These are phyloP conservation scores for Eleutherodactylus coqui DNA, from an alignment of 2,797 vertebrate genomes.

Conservation along the genomic window DNA sequence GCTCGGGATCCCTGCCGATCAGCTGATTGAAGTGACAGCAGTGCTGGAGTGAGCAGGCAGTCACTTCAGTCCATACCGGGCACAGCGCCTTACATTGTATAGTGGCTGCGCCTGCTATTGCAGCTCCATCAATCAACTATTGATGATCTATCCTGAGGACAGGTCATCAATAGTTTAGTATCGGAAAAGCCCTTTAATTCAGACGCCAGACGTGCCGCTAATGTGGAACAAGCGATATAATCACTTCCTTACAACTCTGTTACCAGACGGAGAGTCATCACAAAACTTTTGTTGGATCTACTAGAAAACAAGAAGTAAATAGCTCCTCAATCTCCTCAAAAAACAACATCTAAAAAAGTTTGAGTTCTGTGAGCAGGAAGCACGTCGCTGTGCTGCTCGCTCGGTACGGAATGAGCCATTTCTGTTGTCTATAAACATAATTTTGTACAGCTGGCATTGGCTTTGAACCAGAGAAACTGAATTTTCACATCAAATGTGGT, in stretches of 20 bases:
- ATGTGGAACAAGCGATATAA: background rate
- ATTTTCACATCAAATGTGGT: constrained; percentile 45
- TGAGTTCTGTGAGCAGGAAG: background rate
- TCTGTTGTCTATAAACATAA: constrained; percentile 27
- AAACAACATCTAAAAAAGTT: background rate
- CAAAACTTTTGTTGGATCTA: background rate
- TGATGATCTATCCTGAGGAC: too few relatives aligned
- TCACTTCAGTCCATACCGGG: too few relatives aligned
- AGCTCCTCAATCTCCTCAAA: background rate
- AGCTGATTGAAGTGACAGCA: too few relatives aligned
- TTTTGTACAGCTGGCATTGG: constrained; percentile 44
- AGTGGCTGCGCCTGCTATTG: too few relatives aligned
- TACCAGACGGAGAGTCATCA: background rate
- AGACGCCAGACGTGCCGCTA: too few relatives aligned
- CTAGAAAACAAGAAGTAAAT: background rate
- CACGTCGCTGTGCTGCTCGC: background rate
- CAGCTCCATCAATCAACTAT: too few relatives aligned
- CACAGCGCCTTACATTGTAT: too few relatives aligned
- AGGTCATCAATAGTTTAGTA: too few relatives aligned
- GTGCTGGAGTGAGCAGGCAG: too few relatives aligned
- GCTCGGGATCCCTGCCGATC: too few relatives aligned
- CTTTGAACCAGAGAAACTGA: constrained; percentile 44
- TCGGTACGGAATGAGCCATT: background rate
- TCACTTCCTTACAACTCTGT: background rate
- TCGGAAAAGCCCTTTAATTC: too few relatives aligned